A percentile compares a stretch with the other conserved stretches of the same genome.
These are phyloP conservation scores for Platysteira castanea DNA, from an alignment of 2,113 vertebrate species.

Conservation along the genomic window DNA sequence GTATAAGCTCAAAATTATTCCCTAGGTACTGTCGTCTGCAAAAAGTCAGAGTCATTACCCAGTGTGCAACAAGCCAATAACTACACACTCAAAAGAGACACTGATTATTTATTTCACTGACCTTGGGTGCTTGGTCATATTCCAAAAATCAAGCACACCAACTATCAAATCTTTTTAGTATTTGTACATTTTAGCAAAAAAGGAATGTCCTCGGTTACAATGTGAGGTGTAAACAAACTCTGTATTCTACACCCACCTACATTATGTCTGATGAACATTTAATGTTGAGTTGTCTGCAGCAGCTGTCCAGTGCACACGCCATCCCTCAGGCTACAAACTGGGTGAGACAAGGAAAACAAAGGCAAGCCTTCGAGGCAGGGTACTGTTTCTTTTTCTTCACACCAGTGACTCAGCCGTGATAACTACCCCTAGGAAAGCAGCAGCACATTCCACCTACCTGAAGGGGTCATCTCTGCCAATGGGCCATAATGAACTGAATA, in stretches of 20 bases:
- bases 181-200: background rate
- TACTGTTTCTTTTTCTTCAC: background rate
- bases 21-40: background rate
- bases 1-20: background rate
- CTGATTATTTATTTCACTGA: background rate
- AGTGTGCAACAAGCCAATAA: background rate
- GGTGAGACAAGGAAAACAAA: background rate
- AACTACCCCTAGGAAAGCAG: background rate
- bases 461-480: background rate
- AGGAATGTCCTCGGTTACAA: background rate
- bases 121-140: too few relatives aligned
- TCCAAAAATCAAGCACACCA: background rate
- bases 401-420: background rate
- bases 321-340: background rate
- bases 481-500: background rate
- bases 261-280: background rate
- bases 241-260: background rate
- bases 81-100: background rate
- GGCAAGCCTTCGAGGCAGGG: background rate
- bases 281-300: background rate
- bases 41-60: background rate
- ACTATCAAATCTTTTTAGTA: background rate
- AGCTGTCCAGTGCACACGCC: background rate
- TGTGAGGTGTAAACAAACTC: background rate
- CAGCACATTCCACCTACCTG: background rate